Evolutionary conservation across 2,888 invertebrate species (phyloP).

Genomic region (Agonopterix subpropinquella): DNA sequence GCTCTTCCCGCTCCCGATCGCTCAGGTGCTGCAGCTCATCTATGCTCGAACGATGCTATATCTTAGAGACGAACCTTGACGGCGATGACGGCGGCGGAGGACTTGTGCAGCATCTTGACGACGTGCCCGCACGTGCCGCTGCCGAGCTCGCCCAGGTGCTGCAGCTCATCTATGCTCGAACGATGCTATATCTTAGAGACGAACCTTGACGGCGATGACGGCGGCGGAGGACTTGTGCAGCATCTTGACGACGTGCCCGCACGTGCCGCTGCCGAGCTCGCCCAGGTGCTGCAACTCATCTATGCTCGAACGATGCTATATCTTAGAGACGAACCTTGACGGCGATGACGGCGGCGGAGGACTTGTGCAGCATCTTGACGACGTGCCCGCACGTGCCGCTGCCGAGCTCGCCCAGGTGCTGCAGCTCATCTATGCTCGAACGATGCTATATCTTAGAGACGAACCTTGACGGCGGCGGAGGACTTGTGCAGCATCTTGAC

Average conservation of each 20-base stretch:
- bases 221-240: conserved; percentile 88
- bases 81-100: conserved; percentile 88
- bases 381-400: no score
- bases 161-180: conserved; percentile 88
- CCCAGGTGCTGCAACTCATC: conserved; percentile 90
- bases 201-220: conserved; percentile 95
- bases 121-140: conserved; percentile 99
- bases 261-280: conserved; percentile 95
- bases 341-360: no score
- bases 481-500: conserved; percentile 96
- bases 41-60: conserved; percentile 86
- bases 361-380: no score
- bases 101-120: conserved; percentile 94
- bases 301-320: conserved; percentile 84
- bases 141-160: conserved; percentile 91
- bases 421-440: conserved; percentile 88
- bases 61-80: conserved; percentile 81
- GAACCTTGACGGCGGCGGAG: conserved; percentile 91
- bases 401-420: no score
- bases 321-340: conserved; percentile 82
- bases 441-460: conserved; percentile 75
- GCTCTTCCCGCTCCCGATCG: no score
- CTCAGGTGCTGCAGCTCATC: conserved; percentile 89
- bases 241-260: conserved; percentile 99
- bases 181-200: conserved; percentile 69